Percentiles rank a stretch among this genome's conserved stretches.
These are phyloP conservation scores for Hippocampus kuda DNA, from an alignment of 2,797 vertebrate genomes.

Conservation along the genomic window DNA sequence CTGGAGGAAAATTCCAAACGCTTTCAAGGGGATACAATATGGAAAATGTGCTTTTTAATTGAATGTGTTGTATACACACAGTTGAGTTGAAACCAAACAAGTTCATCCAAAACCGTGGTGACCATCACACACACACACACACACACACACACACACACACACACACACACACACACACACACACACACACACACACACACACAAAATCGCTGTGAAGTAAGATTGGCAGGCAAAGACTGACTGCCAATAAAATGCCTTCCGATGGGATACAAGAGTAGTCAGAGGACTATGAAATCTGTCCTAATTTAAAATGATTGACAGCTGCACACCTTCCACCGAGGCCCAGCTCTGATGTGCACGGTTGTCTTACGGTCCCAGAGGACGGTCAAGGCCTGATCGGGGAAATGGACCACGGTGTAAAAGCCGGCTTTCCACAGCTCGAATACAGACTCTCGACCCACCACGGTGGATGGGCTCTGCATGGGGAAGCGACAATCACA, in stretches of 20 bases:
- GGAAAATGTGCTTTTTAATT: not conserved
- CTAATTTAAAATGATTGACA: slow-evolving; percentile 8
- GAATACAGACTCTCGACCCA: slow-evolving; percentile 75
- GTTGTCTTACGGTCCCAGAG: slow-evolving; percentile 97
- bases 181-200: too few relatives aligned
- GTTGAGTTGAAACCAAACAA: not conserved
- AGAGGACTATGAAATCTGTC: not conserved
- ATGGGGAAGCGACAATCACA: not conserved
- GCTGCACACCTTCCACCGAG: slow-evolving; percentile 82
- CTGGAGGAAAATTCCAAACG: slow-evolving; percentile 14
- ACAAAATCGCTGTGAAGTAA: not conserved
- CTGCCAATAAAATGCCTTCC: not conserved
- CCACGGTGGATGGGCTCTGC: slow-evolving; percentile 69
- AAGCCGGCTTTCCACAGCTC: slow-evolving; percentile 89
- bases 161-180: too few relatives aligned
- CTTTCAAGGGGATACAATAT: not conserved
- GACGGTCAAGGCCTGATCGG: slow-evolving; percentile 83
- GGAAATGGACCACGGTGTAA: slow-evolving; percentile 85
- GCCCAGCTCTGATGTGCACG: slow-evolving; percentile 88
- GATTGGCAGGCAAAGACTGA: not conserved
- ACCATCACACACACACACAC: too few relatives aligned
- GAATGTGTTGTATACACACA: not conserved
- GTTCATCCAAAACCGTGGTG: not conserved
- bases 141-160: too few relatives aligned
- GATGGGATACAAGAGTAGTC: not conserved